A percentile compares a stretch with the other conserved stretches of the same genome.
Evolutionary conservation across 2,888 invertebrate species (phyloP).

Genomic region (Philaethria dido): DNA sequence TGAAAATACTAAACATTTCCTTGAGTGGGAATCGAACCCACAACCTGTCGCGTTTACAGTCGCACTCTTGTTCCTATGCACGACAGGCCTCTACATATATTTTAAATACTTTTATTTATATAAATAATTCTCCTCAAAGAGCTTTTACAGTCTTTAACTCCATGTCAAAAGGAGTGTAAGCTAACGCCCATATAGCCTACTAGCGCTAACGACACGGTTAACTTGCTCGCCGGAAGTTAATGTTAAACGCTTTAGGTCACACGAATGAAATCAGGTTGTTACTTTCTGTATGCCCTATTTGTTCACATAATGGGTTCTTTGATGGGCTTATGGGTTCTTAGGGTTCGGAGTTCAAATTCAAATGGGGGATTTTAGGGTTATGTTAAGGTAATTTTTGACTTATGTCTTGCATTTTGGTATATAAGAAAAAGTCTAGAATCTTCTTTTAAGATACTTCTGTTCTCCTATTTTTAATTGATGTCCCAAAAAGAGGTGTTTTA

Average conservation of each 20-base stretch:
- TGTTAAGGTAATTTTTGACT: no score
- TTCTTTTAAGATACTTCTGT: no score
- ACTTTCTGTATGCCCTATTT: background rate
- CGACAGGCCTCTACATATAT: background rate
- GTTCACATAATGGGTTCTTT: background rate
- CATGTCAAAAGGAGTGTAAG: background rate
- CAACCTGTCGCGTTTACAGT: no score
- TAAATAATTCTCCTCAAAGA: background rate
- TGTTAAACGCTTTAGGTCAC: slow-evolving; percentile 38
- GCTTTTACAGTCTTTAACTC: slow-evolving; percentile 7
- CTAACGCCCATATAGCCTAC: slow-evolving; percentile 17
- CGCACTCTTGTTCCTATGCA: no score
- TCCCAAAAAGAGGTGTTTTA: no score
- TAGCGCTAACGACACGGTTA: slow-evolving; percentile 23
- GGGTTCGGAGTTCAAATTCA: no score
- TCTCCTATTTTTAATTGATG: no score
- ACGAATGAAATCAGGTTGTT: background rate
- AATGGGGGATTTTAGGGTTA: no score
- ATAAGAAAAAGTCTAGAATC: no score
- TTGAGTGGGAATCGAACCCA: no score
- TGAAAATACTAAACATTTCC: no score
- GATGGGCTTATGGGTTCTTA: background rate
- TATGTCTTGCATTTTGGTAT: no score
- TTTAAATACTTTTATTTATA: background rate
- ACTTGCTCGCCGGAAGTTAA: slow-evolving; percentile 38